A percentile compares a stretch with the other conserved stretches of the same genome.
These are phyloP conservation scores for Tetraodon nigroviridis DNA, from an alignment of 2,113 vertebrate genomes.

Conservation along the genomic window DNA sequence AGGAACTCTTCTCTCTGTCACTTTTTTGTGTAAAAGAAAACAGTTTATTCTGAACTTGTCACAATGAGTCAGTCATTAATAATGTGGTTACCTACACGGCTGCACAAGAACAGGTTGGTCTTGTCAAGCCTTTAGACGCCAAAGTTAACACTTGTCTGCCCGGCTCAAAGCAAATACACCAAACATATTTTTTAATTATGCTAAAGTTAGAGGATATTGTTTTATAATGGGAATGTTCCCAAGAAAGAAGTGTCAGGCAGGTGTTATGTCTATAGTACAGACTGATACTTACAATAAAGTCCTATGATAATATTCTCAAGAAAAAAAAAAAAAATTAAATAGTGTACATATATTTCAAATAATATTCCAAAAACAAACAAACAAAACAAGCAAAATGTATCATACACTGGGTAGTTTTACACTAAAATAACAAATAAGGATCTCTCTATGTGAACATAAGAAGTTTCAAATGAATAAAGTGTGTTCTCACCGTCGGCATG, in stretches of 20 bases:
- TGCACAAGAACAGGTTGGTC: conserved; percentile 76
- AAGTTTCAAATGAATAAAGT: conserved; percentile 11
- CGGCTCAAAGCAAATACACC: conserved; percentile 17
- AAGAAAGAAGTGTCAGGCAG: no score
- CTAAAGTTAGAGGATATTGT: no score
- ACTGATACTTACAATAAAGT: no score
- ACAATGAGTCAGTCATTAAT: conserved; percentile 68
- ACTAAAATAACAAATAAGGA: neutral
- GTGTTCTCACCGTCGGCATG: conserved; percentile 49
- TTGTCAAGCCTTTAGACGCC: conserved; percentile 62
- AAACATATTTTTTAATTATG: neutral
- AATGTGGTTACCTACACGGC: conserved; percentile 56
- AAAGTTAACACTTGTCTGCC: conserved; percentile 19
- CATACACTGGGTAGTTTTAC: neutral
- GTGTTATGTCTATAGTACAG: no score
- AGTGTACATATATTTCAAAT: no score
- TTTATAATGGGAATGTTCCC: no score
- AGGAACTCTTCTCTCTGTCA: conserved; percentile 35
- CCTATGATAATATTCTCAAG: no score
- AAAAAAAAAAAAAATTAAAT: no score
- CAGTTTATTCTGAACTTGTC: conserved; percentile 52
- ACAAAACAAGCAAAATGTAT: neutral
- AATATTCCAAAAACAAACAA: neutral
- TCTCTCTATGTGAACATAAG: no score
- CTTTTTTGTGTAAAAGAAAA: conserved; percentile 50